Base-by-base conservation (phyloP, 2,888 invertebrate species). In the Drosophila aldrichi region DNA sequence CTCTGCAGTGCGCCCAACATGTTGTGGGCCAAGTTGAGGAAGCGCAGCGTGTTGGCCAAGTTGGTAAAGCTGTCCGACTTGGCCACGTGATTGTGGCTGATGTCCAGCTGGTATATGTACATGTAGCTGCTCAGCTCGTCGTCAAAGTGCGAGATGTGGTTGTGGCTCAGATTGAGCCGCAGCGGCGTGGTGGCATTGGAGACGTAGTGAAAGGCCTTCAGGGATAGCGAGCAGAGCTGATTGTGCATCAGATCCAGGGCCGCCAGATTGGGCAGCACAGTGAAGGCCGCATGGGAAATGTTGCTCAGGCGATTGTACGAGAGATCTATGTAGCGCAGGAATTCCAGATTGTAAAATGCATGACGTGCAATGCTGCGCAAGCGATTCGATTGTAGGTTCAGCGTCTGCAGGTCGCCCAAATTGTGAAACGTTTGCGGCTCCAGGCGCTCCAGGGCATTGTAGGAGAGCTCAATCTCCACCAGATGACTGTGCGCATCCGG, bases 181-280 rank as follows among this genome's bases (percentile, higher is more conserved):
- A 97, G 94, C 32, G 96, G 95, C 48, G 94, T 93, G 73, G 95
- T 95, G 7, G 94, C 93, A 74, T 94, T 94, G 8, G 96, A 96
- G 32, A 96, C 94, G 90, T 96, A 96, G 72, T 94, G 94, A 88
- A 97, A 96, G 59, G 95, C 94, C 84, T 94, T 95, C 81, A 96
- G 93, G 20, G 95, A 95, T 82, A 97, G 94, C 73, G 95, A 94
- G 25, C 95, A 95, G 58, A 97, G 93, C 82, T 95, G 95, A 91
- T 97, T 97, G 83, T 95, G 95, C 93, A 97, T 97, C 70, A 97
- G 93, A 92, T 97, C 97, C 64, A 98, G 93, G 88, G 96, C 95
- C 77, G 95, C 95, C 81, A 98, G 93, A 90, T 95, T 95, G 25
- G 96, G 95, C 85, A 98, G 94, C 90, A 96, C 95, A 63, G 94